phyloP scores from a whole-genome alignment of 2,113 vertebrate genomes.

The Orcinus orca region DNA sequence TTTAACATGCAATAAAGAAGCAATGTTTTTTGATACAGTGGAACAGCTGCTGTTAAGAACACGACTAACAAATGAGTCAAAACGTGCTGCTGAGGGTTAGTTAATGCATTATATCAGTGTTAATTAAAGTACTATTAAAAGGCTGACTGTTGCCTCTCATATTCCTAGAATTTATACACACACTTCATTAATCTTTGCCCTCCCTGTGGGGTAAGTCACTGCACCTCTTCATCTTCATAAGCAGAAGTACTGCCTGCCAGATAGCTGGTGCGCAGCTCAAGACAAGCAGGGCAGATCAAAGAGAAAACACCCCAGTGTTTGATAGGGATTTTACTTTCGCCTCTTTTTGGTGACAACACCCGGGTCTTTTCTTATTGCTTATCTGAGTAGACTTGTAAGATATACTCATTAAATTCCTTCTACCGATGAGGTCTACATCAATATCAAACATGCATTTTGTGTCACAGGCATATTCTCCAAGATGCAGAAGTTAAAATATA shows the following conservation, averaged over 20 bases:
- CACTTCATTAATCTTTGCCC: slow-evolving; percentile 64
- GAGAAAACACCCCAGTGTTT: not conserved
- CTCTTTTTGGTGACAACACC: not conserved
- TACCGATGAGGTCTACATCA: not conserved
- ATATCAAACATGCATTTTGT: not conserved
- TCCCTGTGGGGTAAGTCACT: slow-evolving; percentile 40
- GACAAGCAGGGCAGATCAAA: slow-evolving; percentile 1
- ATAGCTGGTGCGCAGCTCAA: not conserved
- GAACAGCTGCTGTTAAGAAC: slow-evolving; percentile 43
- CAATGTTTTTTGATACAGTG: not conserved
- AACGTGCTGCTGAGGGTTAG: slow-evolving; percentile 47
- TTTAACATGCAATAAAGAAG: not conserved
- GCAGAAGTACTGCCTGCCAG: slow-evolving; percentile 14
- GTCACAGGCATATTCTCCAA: not conserved
- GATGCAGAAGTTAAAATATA: not conserved
- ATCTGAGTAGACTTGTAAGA: not conserved
- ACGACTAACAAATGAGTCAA: slow-evolving; percentile 45
- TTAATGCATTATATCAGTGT: slow-evolving; percentile 54
- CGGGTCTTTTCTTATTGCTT: not conserved
- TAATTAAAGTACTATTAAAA: slow-evolving; percentile 67
- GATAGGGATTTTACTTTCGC: not conserved
- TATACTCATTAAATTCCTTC: not conserved
- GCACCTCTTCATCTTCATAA: slow-evolving; percentile 61
- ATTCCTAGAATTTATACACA: slow-evolving; percentile 57
- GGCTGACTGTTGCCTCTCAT: not conserved